These are phyloP conservation scores for Catocala sponsa DNA, from an alignment of 2,888 invertebrate species.

Conservation along the genomic window DNA sequence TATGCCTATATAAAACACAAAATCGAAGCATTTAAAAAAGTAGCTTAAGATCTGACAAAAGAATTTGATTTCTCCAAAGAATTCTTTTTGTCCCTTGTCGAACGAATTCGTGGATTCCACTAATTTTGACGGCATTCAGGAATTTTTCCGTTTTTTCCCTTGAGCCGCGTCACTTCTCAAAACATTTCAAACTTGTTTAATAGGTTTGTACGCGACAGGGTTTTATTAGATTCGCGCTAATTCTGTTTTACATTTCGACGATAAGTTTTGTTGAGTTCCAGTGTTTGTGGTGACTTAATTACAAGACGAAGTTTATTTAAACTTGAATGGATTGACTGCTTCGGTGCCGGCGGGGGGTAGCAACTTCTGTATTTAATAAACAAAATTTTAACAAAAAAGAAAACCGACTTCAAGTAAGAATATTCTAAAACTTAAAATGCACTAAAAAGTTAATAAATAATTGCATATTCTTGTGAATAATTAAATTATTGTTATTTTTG, in stretches of 20 bases:
- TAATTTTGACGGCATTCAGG: constrained; percentile 34
- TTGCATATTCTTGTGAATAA: no score
- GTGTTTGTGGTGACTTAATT: constrained; percentile 2
- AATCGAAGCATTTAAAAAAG: no score
- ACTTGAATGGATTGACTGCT: no score
- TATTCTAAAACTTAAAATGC: no score
- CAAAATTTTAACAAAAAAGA: no score
- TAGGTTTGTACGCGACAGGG: constrained; percentile 14
- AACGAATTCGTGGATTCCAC: constrained; percentile 17
- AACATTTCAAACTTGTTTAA: constrained; percentile 35
- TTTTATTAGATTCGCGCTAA: constrained; percentile 9
- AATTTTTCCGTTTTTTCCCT: constrained; percentile 17
- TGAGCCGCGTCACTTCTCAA: constrained; percentile 7
- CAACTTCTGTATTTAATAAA: no score
- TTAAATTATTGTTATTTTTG: no score
- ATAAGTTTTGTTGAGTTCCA: background rate
- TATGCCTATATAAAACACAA: no score
- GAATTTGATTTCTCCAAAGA: constrained; percentile 11
- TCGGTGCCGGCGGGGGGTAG: no score
- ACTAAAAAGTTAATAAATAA: no score
- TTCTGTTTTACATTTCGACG: constrained; percentile 12
- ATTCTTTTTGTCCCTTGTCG: constrained; percentile 9
- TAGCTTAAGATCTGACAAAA: constrained; percentile 1
- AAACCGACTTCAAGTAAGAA: no score
- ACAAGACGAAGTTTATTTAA: background rate